Evolutionary conservation across 2,113 vertebrate species (phyloP), one percentile per base, ranked within the genome.

Genomic region (Petromus typicus): DNA sequence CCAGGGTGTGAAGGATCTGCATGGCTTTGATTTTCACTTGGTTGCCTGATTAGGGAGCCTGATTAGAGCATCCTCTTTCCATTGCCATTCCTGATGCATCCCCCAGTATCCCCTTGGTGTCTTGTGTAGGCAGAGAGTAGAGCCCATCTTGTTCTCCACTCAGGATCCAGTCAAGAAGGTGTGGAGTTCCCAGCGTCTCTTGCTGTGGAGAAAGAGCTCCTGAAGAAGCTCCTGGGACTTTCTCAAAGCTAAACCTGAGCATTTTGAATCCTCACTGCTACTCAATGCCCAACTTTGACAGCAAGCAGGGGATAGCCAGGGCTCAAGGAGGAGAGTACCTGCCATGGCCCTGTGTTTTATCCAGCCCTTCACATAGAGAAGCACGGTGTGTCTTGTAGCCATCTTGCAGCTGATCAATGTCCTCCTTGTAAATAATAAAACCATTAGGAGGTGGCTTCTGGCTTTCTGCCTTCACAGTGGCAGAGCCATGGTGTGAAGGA

Each of bases 251-350:
- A 89, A 56, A 66, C 8, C 27, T 48, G 43, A 30, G 51, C 5
- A 5, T 40, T 22, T 45, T 23, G 61, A 57, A 25, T 18, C 13
- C 54, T 37, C 17, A 25, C 34, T 51, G 22, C 20, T 32, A 82
- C 10, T 20, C 12, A 5, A 4, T 2, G 34, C 12, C 54, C 43
- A 2, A 45, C 32, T 7, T 79, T 5, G 14, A 5, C 7, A 3
- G 18, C 20, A 22, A 40, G 7, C 1, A 34, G 83, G 37, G n/a
- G 16, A 7, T 34, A 1, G 20, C 13, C 34, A 17, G n/a, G 7
- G 12, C 66, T 7, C 20, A 76, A 20, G 48, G 75, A 66, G 11
- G 32, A 37, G 11, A 63, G 67, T 9, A 25, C 34, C 40, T 22
- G 27, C n/a, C 1, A 0, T 45, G 54, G 23, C 5, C 5, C 7